These are phyloP conservation scores for Melanotus villosus DNA, from an alignment of 2,888 invertebrate genomes.

Conservation along the genomic window DNA sequence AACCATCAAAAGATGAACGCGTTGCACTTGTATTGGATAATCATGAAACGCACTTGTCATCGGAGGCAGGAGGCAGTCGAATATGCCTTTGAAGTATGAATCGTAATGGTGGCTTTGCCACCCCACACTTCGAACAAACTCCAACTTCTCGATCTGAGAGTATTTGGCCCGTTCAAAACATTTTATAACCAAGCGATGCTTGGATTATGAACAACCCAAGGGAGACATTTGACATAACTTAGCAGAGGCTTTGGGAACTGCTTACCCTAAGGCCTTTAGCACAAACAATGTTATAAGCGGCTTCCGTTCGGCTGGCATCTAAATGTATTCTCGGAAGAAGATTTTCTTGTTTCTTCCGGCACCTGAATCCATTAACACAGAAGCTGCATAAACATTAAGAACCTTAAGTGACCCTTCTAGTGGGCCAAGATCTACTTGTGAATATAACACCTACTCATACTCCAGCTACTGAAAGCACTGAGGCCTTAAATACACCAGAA, in stretches of 20 bases:
- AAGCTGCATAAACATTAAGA: too few species aligned
- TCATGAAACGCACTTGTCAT: too few species aligned
- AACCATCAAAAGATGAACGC: constrained; percentile 8
- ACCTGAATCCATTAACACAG: constrained; percentile 10
- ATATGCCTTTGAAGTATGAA: background rate
- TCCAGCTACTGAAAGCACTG: background rate
- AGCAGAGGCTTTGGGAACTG: constrained; percentile 1
- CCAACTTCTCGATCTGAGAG: background rate
- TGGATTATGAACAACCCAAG: constrained; percentile 13
- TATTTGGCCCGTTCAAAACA: constrained; percentile 11
- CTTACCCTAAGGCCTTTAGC: constrained; percentile 3
- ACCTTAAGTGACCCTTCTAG: background rate
- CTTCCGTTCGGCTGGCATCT: too few species aligned
- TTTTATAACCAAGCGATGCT: constrained; percentile 24
- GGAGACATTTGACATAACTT: constrained; percentile 13
- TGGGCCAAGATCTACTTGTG: background rate
- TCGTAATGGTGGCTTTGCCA: constrained; percentile 11
- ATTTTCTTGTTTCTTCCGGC: background rate
- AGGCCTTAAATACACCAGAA: too few species aligned
- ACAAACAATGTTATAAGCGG: background rate
- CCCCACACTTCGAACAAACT: constrained; percentile 20
- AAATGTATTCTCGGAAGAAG: constrained; percentile 6
- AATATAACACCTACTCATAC: background rate
- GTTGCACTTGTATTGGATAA: too few species aligned
- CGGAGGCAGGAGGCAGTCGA: background rate